Evolutionary conservation across 2,888 invertebrate species (phyloP).

Genomic region (Baccha elongata): DNA sequence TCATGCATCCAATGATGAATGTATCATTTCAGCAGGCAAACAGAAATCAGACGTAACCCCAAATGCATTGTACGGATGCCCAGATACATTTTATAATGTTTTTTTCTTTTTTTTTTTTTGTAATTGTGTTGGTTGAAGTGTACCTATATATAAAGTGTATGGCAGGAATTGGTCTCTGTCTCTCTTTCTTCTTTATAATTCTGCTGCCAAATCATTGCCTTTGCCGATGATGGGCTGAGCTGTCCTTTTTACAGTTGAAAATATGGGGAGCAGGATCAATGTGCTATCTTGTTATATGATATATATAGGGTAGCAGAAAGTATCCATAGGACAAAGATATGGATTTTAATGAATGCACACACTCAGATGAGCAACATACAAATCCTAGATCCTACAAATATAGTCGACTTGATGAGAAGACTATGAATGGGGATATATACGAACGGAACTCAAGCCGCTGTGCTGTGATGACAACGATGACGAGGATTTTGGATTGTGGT

Average conservation of each 20-base stretch:
- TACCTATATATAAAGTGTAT: background rate
- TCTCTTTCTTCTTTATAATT: constrained; percentile 26
- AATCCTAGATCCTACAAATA: background rate
- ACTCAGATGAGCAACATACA: background rate
- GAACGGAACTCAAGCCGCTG: constrained; percentile 10
- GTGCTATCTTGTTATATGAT: constrained; percentile 34
- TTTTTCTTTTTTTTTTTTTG: background rate
- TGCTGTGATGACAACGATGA: constrained; percentile 18
- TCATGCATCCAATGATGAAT: constrained; percentile 62
- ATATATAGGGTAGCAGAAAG: constrained; percentile 16
- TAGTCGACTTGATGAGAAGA: constrained; percentile 26
- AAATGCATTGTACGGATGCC: constrained; percentile 61
- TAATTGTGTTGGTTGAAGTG: background rate
- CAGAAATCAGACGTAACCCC: constrained; percentile 45
- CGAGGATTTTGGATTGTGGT: constrained; percentile 13
- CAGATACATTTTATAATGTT: constrained; percentile 30
- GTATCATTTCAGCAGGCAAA: constrained; percentile 57
- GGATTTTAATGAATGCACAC: constrained; percentile 64
- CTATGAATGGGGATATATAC: constrained; percentile 22
- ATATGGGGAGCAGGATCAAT: constrained; percentile 40
- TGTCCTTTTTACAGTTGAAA: constrained; percentile 36
- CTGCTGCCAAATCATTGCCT: constrained; percentile 66
- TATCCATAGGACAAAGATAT: constrained; percentile 38
- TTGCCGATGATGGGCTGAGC: constrained; percentile 48
- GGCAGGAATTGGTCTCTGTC: constrained; percentile 5